These are phyloP conservation scores for Melipona quadrifasciata DNA, from an alignment of 1,140 invertebrate genomes.

Conservation along the genomic window DNA sequence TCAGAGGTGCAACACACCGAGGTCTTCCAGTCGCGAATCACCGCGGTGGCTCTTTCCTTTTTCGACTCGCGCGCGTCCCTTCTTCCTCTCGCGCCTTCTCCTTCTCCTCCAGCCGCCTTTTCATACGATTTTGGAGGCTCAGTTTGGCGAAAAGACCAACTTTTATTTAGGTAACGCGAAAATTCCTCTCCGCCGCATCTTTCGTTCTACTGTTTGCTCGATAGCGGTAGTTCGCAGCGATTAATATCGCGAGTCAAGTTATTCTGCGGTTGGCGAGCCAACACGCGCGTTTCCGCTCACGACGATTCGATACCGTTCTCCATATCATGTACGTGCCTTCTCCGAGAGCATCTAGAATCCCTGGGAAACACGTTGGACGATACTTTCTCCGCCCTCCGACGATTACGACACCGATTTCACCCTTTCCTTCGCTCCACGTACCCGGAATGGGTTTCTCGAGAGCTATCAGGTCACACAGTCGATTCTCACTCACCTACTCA, in stretches of 20 bases:
- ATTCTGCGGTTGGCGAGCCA: neutral
- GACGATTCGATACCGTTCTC: neutral
- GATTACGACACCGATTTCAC: conserved; percentile 61
- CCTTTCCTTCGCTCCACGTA: conserved; percentile 48
- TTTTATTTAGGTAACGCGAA: too few relatives aligned
- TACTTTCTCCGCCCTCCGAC: conserved; percentile 64
- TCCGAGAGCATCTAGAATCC: conserved; percentile 34
- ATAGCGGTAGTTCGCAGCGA: too few relatives aligned
- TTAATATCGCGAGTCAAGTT: too few relatives aligned
- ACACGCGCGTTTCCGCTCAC: neutral
- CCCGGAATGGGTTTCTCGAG: neutral
- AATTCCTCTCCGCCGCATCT: too few relatives aligned
- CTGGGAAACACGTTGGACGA: conserved; percentile 26
- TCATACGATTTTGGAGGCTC: too few relatives aligned
- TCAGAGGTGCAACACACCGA: conserved; percentile 62
- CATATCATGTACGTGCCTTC: neutral
- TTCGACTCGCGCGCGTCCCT: conserved; percentile 51
- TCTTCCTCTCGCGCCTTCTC: conserved; percentile 36
- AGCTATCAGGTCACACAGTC: neutral
- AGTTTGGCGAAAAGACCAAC: neutral
- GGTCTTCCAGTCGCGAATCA: conserved; percentile 67
- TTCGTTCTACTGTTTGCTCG: neutral
- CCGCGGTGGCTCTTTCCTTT: conserved; percentile 61
- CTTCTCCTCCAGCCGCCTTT: neutral
- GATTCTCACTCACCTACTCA: neutral